phyloP scores from a whole-genome alignment of 2,888 invertebrate species.

The Phyto melanocephala region DNA sequence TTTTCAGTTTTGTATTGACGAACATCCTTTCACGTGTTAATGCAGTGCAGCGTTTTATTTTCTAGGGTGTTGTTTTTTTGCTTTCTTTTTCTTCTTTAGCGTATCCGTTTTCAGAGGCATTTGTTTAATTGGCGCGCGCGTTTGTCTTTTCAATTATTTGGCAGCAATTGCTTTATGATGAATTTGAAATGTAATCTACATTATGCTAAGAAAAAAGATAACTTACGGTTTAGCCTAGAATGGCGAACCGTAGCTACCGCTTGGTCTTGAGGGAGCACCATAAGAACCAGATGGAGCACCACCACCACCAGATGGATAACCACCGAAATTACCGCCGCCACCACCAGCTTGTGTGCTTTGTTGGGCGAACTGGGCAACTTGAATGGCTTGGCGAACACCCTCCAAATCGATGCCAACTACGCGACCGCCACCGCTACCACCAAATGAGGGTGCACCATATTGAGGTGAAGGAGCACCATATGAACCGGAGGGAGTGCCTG shows the following conservation, averaged over 20 bases:
- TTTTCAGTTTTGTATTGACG: conserved; percentile 49
- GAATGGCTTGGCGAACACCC: conserved; percentile 91
- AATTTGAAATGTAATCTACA: conserved; percentile 62
- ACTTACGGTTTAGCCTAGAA: conserved; percentile 70
- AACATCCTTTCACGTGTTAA: conserved; percentile 42
- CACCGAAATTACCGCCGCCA: conserved; percentile 77
- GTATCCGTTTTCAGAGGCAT: conserved; percentile 59
- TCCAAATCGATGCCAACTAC: conserved; percentile 92
- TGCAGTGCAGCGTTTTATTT: background rate
- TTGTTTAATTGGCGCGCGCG: conserved; percentile 58
- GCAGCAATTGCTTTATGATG: conserved; percentile 60
- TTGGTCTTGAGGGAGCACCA: conserved; percentile 82
- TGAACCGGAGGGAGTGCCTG: conserved; percentile 81
- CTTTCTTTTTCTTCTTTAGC: conserved; percentile 31
- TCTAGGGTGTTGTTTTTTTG: background rate
- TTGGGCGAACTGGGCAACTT: conserved; percentile 91
- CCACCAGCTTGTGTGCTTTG: conserved; percentile 85
- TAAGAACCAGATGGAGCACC: conserved; percentile 82
- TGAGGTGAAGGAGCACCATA: conserved; percentile 82
- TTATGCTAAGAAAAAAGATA: conserved; percentile 61
- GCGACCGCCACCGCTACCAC: conserved; percentile 74
- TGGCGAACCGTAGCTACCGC: conserved; percentile 84
- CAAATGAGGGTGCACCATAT: conserved; percentile 85
- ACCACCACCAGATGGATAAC: too few species aligned
- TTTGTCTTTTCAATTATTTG: conserved; percentile 64